A percentile compares a stretch with the other conserved stretches of the same genome.
These are phyloP conservation scores for Nephrotoma flavescens DNA, from an alignment of 2,888 invertebrate species.

Conservation along the genomic window DNA sequence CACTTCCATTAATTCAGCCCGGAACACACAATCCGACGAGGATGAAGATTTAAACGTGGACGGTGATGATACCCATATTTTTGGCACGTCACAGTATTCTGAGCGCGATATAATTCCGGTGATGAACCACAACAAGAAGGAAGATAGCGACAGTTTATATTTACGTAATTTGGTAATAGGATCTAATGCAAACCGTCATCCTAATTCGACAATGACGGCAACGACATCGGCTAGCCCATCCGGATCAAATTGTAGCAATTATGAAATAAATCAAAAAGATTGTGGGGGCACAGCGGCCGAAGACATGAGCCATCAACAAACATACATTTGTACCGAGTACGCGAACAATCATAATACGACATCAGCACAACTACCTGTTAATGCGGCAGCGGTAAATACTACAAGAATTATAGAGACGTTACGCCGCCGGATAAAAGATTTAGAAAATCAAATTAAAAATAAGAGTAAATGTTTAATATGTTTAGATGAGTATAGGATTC, in stretches of 20 bases:
- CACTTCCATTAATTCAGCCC: constrained; percentile 19
- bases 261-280: neutral
- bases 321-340: neutral
- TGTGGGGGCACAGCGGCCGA: neutral
- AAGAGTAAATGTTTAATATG: constrained; percentile 81
- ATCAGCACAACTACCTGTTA: neutral
- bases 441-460: constrained; percentile 46
- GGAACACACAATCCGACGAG: constrained; percentile 32
- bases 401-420: constrained; percentile 49
- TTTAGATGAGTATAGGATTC: constrained; percentile 69
- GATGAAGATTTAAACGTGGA: constrained; percentile 69
- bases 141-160: constrained; percentile 23
- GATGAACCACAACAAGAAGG: constrained; percentile 30
- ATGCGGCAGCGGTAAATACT: neutral
- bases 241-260: constrained; percentile 7
- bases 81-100: constrained; percentile 76
- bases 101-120: constrained; percentile 47
- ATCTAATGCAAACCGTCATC: neutral
- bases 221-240: neutral
- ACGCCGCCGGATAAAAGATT: constrained; percentile 35
- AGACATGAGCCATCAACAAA: neutral
- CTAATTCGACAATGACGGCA: neutral
- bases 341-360: neutral
- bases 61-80: constrained; percentile 69
- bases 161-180: constrained; percentile 24